phyloP scores from a whole-genome alignment of 1,140 invertebrate species.

The Saccostrea echinata region DNA sequence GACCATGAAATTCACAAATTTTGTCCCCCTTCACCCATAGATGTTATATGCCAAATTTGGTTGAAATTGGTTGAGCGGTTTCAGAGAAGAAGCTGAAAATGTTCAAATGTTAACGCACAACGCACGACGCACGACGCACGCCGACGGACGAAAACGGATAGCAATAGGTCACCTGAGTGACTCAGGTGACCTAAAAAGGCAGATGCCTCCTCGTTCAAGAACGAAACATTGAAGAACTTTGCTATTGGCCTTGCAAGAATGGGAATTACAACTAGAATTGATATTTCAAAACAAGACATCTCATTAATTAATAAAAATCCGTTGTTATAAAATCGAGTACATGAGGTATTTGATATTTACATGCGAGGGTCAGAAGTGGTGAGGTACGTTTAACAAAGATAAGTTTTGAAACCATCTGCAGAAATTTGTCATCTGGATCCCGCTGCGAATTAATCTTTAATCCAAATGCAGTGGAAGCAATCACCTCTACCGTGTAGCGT shows the following conservation, averaged over 20 bases:
- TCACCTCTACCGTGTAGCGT: constrained; percentile 84
- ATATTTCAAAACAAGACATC: background rate
- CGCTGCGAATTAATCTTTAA: constrained; percentile 82
- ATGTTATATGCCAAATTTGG: too few relatives aligned
- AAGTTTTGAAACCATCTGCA: constrained; percentile 63
- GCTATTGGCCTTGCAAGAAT: background rate
- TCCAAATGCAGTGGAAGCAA: constrained; percentile 83
- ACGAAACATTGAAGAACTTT: background rate
- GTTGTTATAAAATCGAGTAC: too few relatives aligned
- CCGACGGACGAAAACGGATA: too few relatives aligned
- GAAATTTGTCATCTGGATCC: constrained; percentile 77
- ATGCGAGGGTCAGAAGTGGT: background rate
- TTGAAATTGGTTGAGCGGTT: too few relatives aligned
- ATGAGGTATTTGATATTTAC: background rate
- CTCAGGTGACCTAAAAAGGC: too few relatives aligned
- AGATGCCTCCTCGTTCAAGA: background rate
- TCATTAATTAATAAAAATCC: too few relatives aligned
- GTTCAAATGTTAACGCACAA: too few relatives aligned
- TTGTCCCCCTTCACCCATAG: too few relatives aligned
- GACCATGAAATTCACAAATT: too few relatives aligned
- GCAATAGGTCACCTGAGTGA: too few relatives aligned
- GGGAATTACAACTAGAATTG: background rate
- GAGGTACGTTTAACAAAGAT: background rate
- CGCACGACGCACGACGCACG: too few relatives aligned
- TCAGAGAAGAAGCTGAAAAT: too few relatives aligned